Conservation (phyloP, 2,797 vertebrate genomes). For the Netta rufina region DNA sequence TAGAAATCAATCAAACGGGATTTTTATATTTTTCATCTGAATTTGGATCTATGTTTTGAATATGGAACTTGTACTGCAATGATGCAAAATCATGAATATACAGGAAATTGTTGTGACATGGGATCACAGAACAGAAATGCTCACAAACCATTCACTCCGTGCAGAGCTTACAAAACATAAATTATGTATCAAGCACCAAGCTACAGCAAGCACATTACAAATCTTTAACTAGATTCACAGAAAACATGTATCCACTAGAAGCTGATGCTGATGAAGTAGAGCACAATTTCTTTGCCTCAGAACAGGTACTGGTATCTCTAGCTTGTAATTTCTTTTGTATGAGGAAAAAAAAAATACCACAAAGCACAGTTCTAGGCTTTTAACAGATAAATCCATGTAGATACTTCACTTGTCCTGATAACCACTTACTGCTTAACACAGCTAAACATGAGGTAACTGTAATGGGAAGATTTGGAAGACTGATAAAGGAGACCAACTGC, state of each 20-base stretch:
- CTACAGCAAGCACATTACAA: conserved; percentile 10
- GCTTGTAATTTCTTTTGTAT: neutral
- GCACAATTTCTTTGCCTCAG: neutral
- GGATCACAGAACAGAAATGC: neutral
- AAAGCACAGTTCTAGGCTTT: neutral
- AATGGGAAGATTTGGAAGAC: neutral
- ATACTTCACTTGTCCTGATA: neutral
- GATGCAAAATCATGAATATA: neutral
- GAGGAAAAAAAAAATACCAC: neutral
- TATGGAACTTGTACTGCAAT: neutral
- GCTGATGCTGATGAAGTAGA: neutral
- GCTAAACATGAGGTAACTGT: neutral
- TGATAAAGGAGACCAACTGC: neutral
- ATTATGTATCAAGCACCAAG: conserved; percentile 19
- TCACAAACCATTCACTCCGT: neutral
- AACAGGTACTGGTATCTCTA: neutral
- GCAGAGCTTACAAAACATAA: neutral
- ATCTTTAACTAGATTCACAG: neutral
- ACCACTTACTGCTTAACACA: neutral
- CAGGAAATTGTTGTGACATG: neutral
- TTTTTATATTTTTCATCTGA: neutral
- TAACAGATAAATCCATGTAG: neutral
- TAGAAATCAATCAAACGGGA: neutral
- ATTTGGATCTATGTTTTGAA: neutral
- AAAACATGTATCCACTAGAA: neutral